Evolutionary conservation across 2,797 vertebrate genomes (phyloP), one percentile per base, ranked within the genome.

Genomic region (Craterocephalus amniculus): DNA sequence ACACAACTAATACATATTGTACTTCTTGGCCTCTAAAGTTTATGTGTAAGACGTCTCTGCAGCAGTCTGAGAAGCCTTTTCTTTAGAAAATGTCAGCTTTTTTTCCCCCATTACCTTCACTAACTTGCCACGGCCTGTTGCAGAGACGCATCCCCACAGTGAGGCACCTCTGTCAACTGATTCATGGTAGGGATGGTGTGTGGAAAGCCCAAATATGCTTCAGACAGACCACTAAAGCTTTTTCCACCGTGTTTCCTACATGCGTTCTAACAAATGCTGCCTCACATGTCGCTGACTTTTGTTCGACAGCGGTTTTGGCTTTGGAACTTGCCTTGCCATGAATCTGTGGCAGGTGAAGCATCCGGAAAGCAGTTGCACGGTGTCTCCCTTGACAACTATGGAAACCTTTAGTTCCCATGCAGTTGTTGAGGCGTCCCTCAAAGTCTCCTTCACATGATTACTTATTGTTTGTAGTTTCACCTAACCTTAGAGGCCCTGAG

Each of bases 301-400:
- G 62, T 54, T 80, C 35, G 38, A 13, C 49, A 52, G 58, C n/a
- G 68, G 63, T 70, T 83, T 79, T 74, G 14, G 34, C 48, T 58
- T 63, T 58, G 60, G 59, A 59, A 54, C 32, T 67, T 9, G 6
- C 69, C 80, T 78, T 78, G 66, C 64, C 66, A 57, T 76, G 13
- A 65, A 75, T 61, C 32, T 70, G 56, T 58, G 32, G 55, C 63
- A 58, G 48, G 58, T 14, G 32, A 68, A 45, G 66, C 70, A 82
- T 80, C 83, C 74, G 69, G 85, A 76, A 69, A 63, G 63, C 63
- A 60, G 48, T 75, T 56, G 31, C 10, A 1, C 56, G 45, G 79
- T 83, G 73, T 85, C 76, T 86, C 81, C 80, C 80, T 68, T 52
- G 16, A 73, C 65, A 70, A 40, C 26, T 60, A 22, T 80, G 74